Base-by-base conservation (phyloP, 2,888 invertebrate species). In the Eupelmus urozonus region DNA sequence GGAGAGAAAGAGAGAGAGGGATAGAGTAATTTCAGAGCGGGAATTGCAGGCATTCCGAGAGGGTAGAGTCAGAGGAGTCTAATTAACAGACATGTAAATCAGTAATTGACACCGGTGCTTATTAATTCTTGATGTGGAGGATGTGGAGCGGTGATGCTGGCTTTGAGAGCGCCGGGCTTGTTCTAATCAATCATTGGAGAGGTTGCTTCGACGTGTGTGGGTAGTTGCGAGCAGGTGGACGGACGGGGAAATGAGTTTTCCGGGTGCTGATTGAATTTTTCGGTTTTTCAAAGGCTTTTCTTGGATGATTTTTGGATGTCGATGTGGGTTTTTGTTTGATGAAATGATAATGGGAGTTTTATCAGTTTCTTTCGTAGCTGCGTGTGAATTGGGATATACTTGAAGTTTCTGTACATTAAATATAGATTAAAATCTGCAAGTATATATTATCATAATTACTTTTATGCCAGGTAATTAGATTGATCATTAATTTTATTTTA, bases 41-140 rank as follows among this genome's bases (percentile, higher is more conserved):
- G 23, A 29, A n/a, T n/a, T 5, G 59, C 9, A 62, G 23, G 53
- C 73, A 69, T 74, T 69, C 69, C 73, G 20, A 57, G 59, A 5
- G 20, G 13, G 1, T 25, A 1, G 18, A 1, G 29, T 20, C 13
- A 0, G 20, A 34, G 9, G 9, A 34, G 1, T 70, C 60, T 76
- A 72, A 76, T 72, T 76, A 76, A 76, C 51, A 62, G 66, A 29
- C 75, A 11, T 57, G 66, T 72, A 62, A 79, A 79, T 76, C 70
- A 34, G 62, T 72, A 79, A 79, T 79, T 60, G 62, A 71, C 75
- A 67, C 60, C 2, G 62, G 60, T n/a, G n/a, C 16, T 57, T 29
- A 40, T 49, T 62, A 67, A 45, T 59, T 65, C 34, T 34, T 34
- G 18, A n/a, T n/a, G n/a, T n/a, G n/a, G n/a, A n/a, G n/a, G n/a